phyloP scores from a whole-genome alignment of 2,797 vertebrate species.

The Pangasius sanitwongsei region DNA sequence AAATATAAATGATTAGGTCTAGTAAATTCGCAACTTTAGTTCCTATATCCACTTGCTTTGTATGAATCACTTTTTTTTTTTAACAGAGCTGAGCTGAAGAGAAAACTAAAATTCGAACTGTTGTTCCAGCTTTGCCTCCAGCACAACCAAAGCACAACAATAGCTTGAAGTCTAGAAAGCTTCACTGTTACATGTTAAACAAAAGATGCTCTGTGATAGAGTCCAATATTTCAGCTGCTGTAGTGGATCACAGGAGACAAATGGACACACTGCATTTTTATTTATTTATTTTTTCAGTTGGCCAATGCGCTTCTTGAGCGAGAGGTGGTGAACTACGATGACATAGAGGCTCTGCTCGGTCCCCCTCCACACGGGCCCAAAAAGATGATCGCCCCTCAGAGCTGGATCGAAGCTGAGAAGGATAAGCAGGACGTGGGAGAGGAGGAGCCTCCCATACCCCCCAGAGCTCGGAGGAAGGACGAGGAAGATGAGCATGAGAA shows the following conservation, averaged over 20 bases:
- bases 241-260: not conserved
- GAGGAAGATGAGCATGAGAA: slow-evolving; percentile 66
- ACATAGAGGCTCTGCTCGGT: slow-evolving; percentile 92
- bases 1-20: not conserved
- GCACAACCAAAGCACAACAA: not conserved
- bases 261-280: not conserved
- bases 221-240: not conserved
- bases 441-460: slow-evolving; percentile 75
- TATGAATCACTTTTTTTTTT: not conserved
- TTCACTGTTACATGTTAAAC: not conserved
- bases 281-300: slow-evolving; percentile 73
- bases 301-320: slow-evolving; percentile 87
- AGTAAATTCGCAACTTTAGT: not conserved
- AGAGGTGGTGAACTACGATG: slow-evolving; percentile 94
- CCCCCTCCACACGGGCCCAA: slow-evolving; percentile 89
- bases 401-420: slow-evolving; percentile 89
- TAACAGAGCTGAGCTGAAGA: not conserved
- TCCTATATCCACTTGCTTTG: not conserved
- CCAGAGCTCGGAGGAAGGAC: slow-evolving; percentile 66
- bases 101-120: not conserved
- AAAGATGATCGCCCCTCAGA: slow-evolving; percentile 92
- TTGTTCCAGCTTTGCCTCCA: not conserved
- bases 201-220: too few relatives aligned
- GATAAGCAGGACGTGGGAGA: slow-evolving; percentile 88
- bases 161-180: not conserved